phyloP scores from a whole-genome alignment of 35 echinoderm and acorn worm genomes.

The Acanthaster planci region DNA sequence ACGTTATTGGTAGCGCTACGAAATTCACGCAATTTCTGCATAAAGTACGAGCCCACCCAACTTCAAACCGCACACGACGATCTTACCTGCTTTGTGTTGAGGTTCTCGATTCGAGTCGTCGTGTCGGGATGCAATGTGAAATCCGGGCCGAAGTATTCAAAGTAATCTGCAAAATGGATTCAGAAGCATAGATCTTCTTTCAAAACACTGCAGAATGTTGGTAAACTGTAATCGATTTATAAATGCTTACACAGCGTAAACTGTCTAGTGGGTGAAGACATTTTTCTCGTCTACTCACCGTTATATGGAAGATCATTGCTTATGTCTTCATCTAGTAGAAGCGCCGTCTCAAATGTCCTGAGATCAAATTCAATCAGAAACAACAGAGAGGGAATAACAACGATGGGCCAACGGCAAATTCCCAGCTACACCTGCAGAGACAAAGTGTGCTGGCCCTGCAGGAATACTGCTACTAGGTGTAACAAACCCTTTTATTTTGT shows the following conservation, averaged over 20 bases:
- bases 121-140: constrained; percentile 98
- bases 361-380: neutral
- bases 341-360: constrained; percentile 95
- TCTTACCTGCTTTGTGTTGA: constrained; percentile 91
- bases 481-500: neutral
- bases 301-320: constrained; percentile 99
- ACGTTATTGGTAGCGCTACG: too few species aligned
- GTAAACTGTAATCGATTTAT: neutral
- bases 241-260: too few species aligned
- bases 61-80: too few species aligned
- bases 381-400: too few species aligned
- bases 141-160: constrained; percentile 98
- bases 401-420: too few species aligned
- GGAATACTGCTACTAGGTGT: too few species aligned
- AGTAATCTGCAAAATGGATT: constrained; percentile 64
- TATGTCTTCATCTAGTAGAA: constrained; percentile 85
- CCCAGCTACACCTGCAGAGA: too few species aligned
- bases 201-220: neutral
- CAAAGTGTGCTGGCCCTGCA: too few species aligned
- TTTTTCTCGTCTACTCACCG: constrained; percentile 71
- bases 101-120: constrained; percentile 97
- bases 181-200: neutral
- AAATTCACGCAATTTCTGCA: too few species aligned
- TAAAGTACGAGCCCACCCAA: too few species aligned
- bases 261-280: too few species aligned